Evolutionary conservation across 2,888 invertebrate species (phyloP), one percentile per base, ranked within the genome.

Genomic region (Pilophorus perplexus): DNA sequence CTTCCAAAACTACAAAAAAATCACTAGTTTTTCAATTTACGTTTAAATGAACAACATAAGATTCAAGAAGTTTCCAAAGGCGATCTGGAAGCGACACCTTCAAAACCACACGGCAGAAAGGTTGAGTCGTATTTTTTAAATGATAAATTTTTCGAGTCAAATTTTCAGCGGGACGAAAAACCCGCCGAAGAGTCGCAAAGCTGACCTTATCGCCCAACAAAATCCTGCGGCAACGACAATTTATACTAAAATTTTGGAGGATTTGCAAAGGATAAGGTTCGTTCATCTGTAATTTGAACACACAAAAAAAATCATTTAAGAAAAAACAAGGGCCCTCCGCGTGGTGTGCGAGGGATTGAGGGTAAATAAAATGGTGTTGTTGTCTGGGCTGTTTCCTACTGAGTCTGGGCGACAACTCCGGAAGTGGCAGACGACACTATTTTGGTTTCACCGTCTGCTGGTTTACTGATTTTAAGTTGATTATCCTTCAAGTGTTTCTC

Each of bases 401-500:
- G 64, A 23, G 28, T 64, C 50, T 64, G 64, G 37, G 64, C 64
- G 50, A 64, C 50, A 20, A 50, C 50, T 48, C 64, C 64, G 27
- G 59, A 59, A 42, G 59, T 42, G 52, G 64, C 64, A 37, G 50
- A 64, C 10, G 64, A 64, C 22, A 64, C 64, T 64, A 48, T 38
- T 50, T 48, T 50, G 38, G 50, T 28, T 50, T 64, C 50, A 23
- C 50, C 64, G 23, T 50, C 48, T 40, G 67, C 67, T 44, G 46
- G 38, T 54, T 62, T 65, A 40, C 60, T 64, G 22, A 50, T 59
- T 33, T 60, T 64, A 8, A 62, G 62, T 64, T 71, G 71, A 33
- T 57, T 67, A 57, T 77, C 77, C 72, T 75, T 75, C 33, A 74
- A 69, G 70, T 75, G 74, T 71, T 77, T 77, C 67, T 76, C 76